Evolutionary conservation across 2,888 invertebrate genomes (phyloP), one percentile per base, ranked within the genome.

Genomic region (Sclerodermus sp.): DNA sequence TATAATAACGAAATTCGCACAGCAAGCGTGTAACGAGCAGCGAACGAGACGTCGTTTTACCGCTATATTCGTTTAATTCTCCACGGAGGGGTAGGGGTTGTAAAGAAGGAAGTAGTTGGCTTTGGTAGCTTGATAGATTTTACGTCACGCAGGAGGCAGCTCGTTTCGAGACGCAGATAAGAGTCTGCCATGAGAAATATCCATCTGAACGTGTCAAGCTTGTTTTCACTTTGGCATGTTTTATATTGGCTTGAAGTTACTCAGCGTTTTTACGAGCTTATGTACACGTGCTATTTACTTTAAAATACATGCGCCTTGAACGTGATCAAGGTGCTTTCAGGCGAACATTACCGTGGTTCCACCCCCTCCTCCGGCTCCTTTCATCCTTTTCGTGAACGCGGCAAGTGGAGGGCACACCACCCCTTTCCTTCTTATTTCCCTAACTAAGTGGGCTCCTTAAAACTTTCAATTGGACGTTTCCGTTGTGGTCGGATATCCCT

Each of bases 221-320:
- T 52, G 51, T 60, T 63, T 62, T 62, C 57, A 54, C 55, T 60
- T 60, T 56, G 51, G 44, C 54, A 47, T 51, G 53, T 45, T 58
- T 62, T 58, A 60, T 58, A 63, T 58, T 56, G 53, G 57, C 32
- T 46, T 42, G 45, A 47, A 51, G 51, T 63, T 60, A 56, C 56
- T 60, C 54, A 58, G 55, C 58, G 44, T 48, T 55, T 63, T 62
- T 34, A 23, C 23, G 23, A 23, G 23, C 23, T 23, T 23, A 47
- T 47, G 47, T 50, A 50, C 30, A 50, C 8, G 31, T 30, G 12
- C 23, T 42, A 42, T 42, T 42, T 31, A 31, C 42, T 31, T 32
- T 31, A 15, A 39, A 30, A 44, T 52, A 52, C 49, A 48, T 45
- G 40, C 41, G 16, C 42, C 38, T 42, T 15, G 47, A 47, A 47